These are phyloP conservation scores for Drymodes brunneopygia DNA, from an alignment of 2,113 vertebrate genomes.

Conservation along the genomic window DNA sequence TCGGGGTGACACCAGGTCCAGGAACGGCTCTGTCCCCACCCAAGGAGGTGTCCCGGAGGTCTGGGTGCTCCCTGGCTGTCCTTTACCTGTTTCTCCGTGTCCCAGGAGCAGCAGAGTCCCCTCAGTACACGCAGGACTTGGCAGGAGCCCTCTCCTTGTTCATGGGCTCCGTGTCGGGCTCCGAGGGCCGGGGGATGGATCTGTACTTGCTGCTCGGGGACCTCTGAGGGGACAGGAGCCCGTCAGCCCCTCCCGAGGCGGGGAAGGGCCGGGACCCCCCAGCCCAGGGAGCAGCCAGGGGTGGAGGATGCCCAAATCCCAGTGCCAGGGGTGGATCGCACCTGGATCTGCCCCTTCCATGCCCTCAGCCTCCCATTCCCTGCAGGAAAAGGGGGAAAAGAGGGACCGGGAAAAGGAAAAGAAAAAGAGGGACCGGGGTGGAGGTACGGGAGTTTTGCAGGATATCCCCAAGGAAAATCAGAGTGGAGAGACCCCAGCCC, in stretches of 20 bases:
- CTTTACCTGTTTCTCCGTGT: not conserved
- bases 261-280: rapidly evolving
- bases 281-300: rapidly evolving
- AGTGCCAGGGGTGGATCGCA: rapidly evolving
- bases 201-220: not conserved
- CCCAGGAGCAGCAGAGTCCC: not conserved
- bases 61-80: not conserved
- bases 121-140: conserved; percentile 1
- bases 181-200: not conserved
- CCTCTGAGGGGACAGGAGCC: not conserved
- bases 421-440: rapidly evolving
- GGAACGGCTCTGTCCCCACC: not conserved
- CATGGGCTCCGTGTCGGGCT: not conserved
- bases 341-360: not conserved
- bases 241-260: not conserved
- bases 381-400: not conserved
- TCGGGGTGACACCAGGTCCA: rapidly evolving
- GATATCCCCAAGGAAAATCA: not conserved
- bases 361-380: not conserved
- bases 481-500: not conserved
- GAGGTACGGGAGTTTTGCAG: not conserved
- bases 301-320: not conserved
- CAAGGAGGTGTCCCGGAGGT: rapidly evolving
- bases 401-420: too few relatives aligned
- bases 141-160: not conserved